Conservation (phyloP, 2,797 vertebrate genomes). For the Balearica regulorum region DNA sequence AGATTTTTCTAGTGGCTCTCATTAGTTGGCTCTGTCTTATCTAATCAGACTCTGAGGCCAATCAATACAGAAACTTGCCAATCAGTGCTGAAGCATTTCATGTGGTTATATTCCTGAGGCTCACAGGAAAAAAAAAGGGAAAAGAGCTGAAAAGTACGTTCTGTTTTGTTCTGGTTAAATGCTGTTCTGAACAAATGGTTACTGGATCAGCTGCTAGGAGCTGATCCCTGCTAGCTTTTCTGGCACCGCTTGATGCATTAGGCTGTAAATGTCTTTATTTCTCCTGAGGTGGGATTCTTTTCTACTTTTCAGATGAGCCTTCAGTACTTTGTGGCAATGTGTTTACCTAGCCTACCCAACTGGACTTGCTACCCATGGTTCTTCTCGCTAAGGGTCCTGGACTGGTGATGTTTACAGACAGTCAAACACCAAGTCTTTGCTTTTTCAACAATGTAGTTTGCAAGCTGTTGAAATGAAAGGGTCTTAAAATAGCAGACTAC, state of each 20-base stretch:
- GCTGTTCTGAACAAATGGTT: not conserved
- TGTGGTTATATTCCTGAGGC: slow-evolving; percentile 9
- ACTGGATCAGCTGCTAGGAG: not conserved
- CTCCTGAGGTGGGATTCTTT: not conserved
- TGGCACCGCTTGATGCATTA: not conserved
- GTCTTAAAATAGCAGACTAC: not conserved
- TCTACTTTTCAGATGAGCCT: not conserved
- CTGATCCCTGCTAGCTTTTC: not conserved
- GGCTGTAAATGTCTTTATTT: not conserved
- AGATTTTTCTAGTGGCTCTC: slow-evolving; percentile 39
- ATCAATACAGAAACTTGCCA: slow-evolving; percentile 56
- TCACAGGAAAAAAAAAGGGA: not conserved
- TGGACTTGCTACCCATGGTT: not conserved
- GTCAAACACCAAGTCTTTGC: not conserved
- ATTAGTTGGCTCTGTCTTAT: slow-evolving; percentile 49
- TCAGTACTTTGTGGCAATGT: not conserved
- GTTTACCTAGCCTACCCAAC: not conserved
- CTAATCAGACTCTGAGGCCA: slow-evolving; percentile 48
- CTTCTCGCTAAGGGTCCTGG: not conserved
- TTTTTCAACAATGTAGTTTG: not conserved
- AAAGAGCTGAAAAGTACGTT: not conserved
- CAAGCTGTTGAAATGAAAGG: not conserved
- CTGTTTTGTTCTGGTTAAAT: slow-evolving; percentile 39
- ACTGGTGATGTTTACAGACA: not conserved
- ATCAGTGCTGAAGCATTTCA: slow-evolving; percentile 16